These are phyloP conservation scores for Hyla sarda DNA, from an alignment of 2,113 vertebrate genomes.

Conservation along the genomic window DNA sequence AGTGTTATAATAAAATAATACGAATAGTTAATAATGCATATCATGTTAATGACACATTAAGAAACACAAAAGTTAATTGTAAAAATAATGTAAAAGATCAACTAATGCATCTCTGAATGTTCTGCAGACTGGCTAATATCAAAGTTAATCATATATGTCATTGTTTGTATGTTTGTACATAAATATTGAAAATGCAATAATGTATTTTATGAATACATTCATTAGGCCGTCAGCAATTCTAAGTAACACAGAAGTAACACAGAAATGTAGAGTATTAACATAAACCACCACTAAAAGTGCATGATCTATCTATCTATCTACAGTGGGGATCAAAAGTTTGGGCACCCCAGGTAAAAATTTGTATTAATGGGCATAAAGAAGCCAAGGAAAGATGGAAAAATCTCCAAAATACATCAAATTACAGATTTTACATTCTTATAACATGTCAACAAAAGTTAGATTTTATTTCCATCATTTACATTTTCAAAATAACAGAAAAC, in stretches of 20 bases:
- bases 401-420: too few species aligned
- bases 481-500: too few species aligned
- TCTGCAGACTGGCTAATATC: not conserved
- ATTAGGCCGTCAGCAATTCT: not conserved
- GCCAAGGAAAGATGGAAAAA: too few species aligned
- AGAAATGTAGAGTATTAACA: not conserved
- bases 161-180: slow-evolving; percentile 3
- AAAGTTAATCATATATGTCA: slow-evolving; percentile 24
- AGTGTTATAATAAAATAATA: not conserved
- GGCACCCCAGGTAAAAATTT: too few species aligned
- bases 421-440: too few species aligned
- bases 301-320: too few species aligned
- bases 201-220: not conserved
- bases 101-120: not conserved
- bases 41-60: slow-evolving; percentile 34
- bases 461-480: too few species aligned
- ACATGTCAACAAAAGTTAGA: too few species aligned
- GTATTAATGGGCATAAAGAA: too few species aligned
- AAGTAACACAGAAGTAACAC: not conserved
- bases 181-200: not conserved
- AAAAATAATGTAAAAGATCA: slow-evolving; percentile 8
- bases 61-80: slow-evolving; percentile 8
- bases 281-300: not conserved
- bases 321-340: too few species aligned
- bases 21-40: slow-evolving; percentile 25